Base-by-base conservation (phyloP, 2,113 vertebrate species). In the Orthonyx spaldingii region DNA sequence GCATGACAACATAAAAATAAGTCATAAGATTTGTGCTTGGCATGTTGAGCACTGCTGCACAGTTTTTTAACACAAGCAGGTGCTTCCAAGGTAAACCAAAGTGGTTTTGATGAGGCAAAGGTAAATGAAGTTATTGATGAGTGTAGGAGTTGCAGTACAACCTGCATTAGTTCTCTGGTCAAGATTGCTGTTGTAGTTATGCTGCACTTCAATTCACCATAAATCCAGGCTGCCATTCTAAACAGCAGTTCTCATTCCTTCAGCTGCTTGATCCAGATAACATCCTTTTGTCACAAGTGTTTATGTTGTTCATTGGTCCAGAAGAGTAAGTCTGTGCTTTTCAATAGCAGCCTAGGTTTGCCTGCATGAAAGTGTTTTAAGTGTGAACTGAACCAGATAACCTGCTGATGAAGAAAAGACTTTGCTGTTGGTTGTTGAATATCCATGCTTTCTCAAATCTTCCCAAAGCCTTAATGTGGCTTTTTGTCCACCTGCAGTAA, bases 41-140 rank as follows among this genome's bases (percentile, higher is more conserved):
- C 27, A 46, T 13, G 10, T 71, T 47, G 19, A 87, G 22, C 42
- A 18, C 22, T 33, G 20, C 44, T 59, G 12, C 28, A 44, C 0
- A 0, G 1, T 41, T 91, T 79, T 79, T 56, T 52, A 27, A 26
- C 1, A 1, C 41, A 30, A 32, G 11, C 69, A n/a, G 5, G 10
- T 76, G 50, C 49, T 77, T 61, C n/a, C 27, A 35, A 72, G 18
- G 33, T 80, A 72, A 69, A 47, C 20, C 10, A 16, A 56, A 50
- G 10, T 17, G 7, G 4, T 57, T 90, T 59, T 88, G 22, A 66
- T 0, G 5, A 50, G 37, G 53, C 32, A 61, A 49, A 49, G 52
- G 21, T 71, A 32, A 91, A 56, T 41, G 14, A 65, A 69, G 13
- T 69, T 68, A 33, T 1, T 76, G 39, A 56, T 10, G 37, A 32